These are phyloP conservation scores for Caenorhabditis sp. DNA, from an alignment of 2,888 invertebrate genomes.

Conservation along the genomic window DNA sequence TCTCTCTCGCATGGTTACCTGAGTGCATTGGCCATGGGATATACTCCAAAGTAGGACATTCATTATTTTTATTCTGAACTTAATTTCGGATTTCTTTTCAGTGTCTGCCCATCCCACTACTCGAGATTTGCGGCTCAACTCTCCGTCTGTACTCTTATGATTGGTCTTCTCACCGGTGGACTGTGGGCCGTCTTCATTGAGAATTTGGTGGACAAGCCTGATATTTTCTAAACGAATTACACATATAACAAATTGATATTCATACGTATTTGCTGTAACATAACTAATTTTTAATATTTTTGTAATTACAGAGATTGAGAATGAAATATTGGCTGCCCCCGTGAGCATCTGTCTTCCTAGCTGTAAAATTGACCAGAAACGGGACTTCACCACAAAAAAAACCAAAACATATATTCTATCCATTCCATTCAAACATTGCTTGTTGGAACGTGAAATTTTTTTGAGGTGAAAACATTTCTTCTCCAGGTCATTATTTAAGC, in stretches of 20 bases:
- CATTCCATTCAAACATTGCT: no score
- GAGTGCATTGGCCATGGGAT: constrained; percentile 95
- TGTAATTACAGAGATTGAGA: background rate
- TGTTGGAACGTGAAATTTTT: no score
- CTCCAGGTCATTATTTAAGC: no score
- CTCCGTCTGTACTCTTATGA: constrained; percentile 72
- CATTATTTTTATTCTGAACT: background rate
- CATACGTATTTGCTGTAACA: no score
- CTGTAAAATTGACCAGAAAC: no score
- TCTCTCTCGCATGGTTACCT: constrained; percentile 94
- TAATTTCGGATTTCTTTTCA: constrained; percentile 35
- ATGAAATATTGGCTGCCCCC: no score
- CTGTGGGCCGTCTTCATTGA: constrained; percentile 49
- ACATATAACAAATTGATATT: no score
- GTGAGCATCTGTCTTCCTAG: no score
- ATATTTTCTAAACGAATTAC: background rate
- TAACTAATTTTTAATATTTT: no score
- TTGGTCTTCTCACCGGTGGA: constrained; percentile 68
- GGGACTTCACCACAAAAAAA: no score
- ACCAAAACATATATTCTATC: no score
- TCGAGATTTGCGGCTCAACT: constrained; percentile 69
- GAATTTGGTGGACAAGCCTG: constrained; percentile 38
- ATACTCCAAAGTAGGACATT: constrained; percentile 87
- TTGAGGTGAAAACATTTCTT: no score
- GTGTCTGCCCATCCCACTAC: constrained; percentile 60